Base-by-base conservation (phyloP, 2,888 invertebrate species). In the Trilocha varians region DNA sequence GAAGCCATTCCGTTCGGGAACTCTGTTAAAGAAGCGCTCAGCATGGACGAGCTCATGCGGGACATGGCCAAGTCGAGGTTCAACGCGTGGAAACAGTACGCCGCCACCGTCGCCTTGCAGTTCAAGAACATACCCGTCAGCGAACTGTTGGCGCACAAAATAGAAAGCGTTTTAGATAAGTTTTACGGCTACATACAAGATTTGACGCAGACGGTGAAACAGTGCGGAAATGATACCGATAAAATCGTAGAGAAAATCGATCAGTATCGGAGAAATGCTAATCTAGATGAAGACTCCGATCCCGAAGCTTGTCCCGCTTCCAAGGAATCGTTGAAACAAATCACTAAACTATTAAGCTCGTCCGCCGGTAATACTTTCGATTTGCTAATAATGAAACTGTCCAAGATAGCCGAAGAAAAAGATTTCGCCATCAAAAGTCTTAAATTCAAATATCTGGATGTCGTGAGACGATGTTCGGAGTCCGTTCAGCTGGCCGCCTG, bases 151-250 rank as follows among this genome's bases (percentile, higher is more conserved):
- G 78, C 83, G 1, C 69, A 65, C 16, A 80, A 82, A 54, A 77
- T 83, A 0, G 78, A 80, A 47, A 62, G 64, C 0, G 77, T 83
- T 70, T 43, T 80, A 2, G 70, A 76, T 8, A 83, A 78, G 36
- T 85, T 82, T 42, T 80, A 78, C 42, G 67, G 62, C 8, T 77
- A 78, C 44, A 78, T 85, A 14, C 68, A 74, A 50, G 76, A 79
- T 16, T 46, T 82, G 42, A 75, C 79, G 0, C 65, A 58, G 0
- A 78, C 79, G 0, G 65, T 59, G 0, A 78, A 76, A 35, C 70
- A 73, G 42, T 65, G 49, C 35, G 49, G 35, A 1, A 60, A 39
- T 34, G 77, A 79, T 1, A 64, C 55, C 0, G 78, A 78, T 15
- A 70, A 67, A 32, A 66, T 79, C 2, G 52, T 71, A 5, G 73